Percentiles rank a stretch among this genome's conserved stretches.
phyloP scores from a whole-genome alignment of 2,797 vertebrate species.

The Psittacula derbiana region DNA sequence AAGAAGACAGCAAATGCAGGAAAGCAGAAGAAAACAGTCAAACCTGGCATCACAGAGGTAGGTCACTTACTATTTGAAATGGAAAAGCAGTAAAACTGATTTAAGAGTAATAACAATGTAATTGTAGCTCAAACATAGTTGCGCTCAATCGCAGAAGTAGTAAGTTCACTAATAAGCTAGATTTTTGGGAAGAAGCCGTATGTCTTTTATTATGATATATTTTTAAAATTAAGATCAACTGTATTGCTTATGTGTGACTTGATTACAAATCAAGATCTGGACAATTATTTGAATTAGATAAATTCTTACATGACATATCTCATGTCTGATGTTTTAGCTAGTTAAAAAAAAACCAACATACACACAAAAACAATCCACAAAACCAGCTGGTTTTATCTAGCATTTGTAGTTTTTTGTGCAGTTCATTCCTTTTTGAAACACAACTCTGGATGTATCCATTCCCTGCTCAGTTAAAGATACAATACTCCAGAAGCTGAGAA shows the following conservation, averaged over 20 bases:
- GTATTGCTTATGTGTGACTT: background rate
- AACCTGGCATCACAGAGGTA: slow-evolving; percentile 28
- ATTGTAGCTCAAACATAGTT: background rate
- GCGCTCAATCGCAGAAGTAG: background rate
- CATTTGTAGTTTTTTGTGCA: background rate
- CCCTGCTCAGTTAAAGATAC: accelerated
- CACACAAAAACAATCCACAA: background rate
- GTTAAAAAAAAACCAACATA: background rate
- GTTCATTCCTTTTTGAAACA: background rate
- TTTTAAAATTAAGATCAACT: background rate
- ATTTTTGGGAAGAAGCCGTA: background rate
- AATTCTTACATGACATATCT: background rate
- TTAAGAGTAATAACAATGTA: background rate
- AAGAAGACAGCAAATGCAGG: slow-evolving; percentile 40
- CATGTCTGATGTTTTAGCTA: background rate
- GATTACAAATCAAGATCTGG: background rate
- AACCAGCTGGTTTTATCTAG: background rate
- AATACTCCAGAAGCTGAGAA: background rate
- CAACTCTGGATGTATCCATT: background rate
- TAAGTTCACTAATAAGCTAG: background rate
- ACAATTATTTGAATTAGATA: background rate
- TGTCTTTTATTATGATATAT: background rate
- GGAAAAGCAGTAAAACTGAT: background rate
- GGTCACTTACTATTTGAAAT: background rate
- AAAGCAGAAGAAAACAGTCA: slow-evolving; percentile 50